A percentile compares a stretch with the other conserved stretches of the same genome.
Conservation (phyloP, 2,113 vertebrate genomes). For the Paradisaea rubra region DNA sequence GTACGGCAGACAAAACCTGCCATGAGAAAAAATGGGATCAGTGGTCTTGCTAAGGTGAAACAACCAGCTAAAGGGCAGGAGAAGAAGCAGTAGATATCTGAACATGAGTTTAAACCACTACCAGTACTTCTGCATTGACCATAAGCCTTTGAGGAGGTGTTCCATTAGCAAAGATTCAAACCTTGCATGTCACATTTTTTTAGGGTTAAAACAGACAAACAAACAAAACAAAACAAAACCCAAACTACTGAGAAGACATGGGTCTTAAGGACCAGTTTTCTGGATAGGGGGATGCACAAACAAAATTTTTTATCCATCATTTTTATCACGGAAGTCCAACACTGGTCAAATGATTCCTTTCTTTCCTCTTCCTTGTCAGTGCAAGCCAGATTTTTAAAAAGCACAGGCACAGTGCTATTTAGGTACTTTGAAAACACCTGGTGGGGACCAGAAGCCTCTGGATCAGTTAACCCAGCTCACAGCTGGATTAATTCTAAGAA, state of each 20-base stretch:
- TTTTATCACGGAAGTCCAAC: not conserved
- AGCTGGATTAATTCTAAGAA: slow-evolving; percentile 16
- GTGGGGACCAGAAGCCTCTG: slow-evolving; percentile 5
- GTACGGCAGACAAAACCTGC: not conserved
- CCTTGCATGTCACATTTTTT: not conserved
- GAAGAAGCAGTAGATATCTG: not conserved
- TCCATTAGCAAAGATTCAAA: not conserved
- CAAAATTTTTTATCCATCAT: not conserved
- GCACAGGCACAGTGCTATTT: not conserved
- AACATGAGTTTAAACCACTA: not conserved
- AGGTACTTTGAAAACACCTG: slow-evolving; percentile 50
- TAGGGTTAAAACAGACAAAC: not conserved
- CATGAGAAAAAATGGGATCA: not conserved
- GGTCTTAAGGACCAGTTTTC: not conserved
- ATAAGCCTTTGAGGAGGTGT: not conserved
- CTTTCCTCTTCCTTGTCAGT: not conserved
- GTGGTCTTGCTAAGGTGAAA: not conserved
- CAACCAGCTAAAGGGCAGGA: not conserved
- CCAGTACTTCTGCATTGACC: not conserved
- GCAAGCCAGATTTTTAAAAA: slow-evolving; percentile 6
- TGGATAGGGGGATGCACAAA: not conserved
- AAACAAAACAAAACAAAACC: not conserved
- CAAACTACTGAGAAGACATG: not conserved
- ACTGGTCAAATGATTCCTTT: not conserved
- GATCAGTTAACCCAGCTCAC: not conserved